phyloP scores from a whole-genome alignment of 2,888 invertebrate genomes.

The Bugulina stolonifera region DNA sequence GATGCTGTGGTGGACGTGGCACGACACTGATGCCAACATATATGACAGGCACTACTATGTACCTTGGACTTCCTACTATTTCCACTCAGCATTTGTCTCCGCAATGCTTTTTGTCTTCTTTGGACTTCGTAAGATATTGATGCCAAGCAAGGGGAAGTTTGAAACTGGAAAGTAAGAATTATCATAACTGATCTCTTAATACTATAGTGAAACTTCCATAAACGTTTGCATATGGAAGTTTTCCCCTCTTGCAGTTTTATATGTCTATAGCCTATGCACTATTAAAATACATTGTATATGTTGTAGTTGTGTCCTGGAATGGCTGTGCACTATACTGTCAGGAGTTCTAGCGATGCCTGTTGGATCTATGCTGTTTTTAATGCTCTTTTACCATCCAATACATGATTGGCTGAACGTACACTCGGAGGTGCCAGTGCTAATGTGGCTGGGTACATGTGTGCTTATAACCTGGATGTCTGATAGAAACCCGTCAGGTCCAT shows the following conservation, averaged over 20 bases:
- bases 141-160: slow-evolving; percentile 59
- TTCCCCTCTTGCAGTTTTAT: no score
- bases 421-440: slow-evolving; percentile 66
- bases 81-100: slow-evolving; percentile 70
- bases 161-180: slow-evolving; percentile 59
- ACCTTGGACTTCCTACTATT: slow-evolving; percentile 77
- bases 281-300: slow-evolving; percentile 28
- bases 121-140: slow-evolving; percentile 58
- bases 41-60: slow-evolving; percentile 73
- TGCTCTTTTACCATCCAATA: slow-evolving; percentile 70
- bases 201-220: no score
- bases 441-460: slow-evolving; percentile 61
- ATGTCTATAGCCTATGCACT: no score
- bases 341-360: slow-evolving; percentile 67
- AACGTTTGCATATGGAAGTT: no score
- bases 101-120: slow-evolving; percentile 68
- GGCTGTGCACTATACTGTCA: slow-evolving; percentile 59
- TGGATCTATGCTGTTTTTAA: slow-evolving; percentile 64
- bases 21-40: slow-evolving; percentile 59
- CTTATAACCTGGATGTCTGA: slow-evolving; percentile 62
- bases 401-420: slow-evolving; percentile 67
- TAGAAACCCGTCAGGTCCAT: slow-evolving; percentile 45
- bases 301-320: slow-evolving; percentile 58
- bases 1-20: slow-evolving; percentile 79
- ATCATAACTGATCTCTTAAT: no score